Evolutionary conservation across 1,140 invertebrate genomes (phyloP), one percentile per base, ranked within the genome.

Genomic region (Panonychus citri): DNA sequence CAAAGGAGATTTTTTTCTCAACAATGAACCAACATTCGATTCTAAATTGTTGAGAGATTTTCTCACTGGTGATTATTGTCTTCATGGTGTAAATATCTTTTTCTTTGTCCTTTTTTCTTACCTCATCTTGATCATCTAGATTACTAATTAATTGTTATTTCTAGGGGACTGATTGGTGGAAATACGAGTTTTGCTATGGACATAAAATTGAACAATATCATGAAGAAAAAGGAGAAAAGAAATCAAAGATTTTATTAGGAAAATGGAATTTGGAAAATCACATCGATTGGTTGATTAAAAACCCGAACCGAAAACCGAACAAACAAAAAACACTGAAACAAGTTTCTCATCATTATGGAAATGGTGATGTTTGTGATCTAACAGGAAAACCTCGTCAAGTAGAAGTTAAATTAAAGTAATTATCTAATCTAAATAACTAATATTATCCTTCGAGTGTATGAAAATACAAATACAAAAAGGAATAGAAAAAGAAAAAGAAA

Each of bases 141-240:
- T 5, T 34, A 34, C 30, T 5, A 5, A 34, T 34, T 34, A 4
- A 34, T n/a, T n/a, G n/a, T n/a, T n/a, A 56, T 40, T 65, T 66
- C 17, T 63, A 90, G 85, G 88, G 88, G 15, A 80, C 80, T 49
- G 87, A 88, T 24, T 96, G 89, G 89, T 95, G 90, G 90, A 89
- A 87, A 64, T 94, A 91, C 69, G 87, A 94, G 69, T 93, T 94
- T 66, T 96, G 90, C 65, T 91, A 90, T 70, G 87, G 86, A 1
- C 80, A 81, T 65, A 77, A 80, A 60, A 82, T 95, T 1, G 75
- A 78, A 2, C 89, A 95, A 66, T 94, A 83, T 66, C 90, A 96
- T 66, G 76, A 85, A 59, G 70, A 59, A 53, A 55, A 54, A 55
- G 50, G 28, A 40, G 59, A 60, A 26, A 60, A 63, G 8, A 59